These are phyloP conservation scores for Mus pahari DNA, from an alignment of 2,113 vertebrate genomes.

Conservation along the genomic window DNA sequence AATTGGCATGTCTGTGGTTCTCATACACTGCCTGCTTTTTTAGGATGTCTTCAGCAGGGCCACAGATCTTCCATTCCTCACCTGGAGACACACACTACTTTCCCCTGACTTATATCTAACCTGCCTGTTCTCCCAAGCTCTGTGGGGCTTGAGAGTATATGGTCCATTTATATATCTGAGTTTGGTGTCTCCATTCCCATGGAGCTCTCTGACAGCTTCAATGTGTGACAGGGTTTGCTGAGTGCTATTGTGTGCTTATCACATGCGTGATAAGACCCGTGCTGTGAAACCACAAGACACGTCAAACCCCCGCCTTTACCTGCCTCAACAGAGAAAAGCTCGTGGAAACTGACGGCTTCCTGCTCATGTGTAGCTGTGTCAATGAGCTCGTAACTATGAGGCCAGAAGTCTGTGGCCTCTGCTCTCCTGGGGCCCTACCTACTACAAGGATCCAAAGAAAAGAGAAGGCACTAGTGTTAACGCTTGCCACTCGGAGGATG, in stretches of 20 bases:
- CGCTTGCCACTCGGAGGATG: slow-evolving; percentile 29
- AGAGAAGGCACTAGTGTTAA: background rate
- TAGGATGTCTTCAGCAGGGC: background rate
- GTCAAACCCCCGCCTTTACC: background rate
- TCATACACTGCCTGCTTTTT: background rate
- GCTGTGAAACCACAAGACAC: background rate
- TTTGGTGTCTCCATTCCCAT: slow-evolving; percentile 27
- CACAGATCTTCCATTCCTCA: background rate
- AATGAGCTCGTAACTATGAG: background rate
- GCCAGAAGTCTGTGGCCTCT: background rate
- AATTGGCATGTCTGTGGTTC: background rate
- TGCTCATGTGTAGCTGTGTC: background rate
- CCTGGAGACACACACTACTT: background rate
- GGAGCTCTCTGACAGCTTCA: background rate
- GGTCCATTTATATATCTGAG: background rate
- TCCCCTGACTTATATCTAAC: background rate
- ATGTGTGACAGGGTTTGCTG: slow-evolving; percentile 21
- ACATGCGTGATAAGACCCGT: background rate
- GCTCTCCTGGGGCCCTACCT: background rate
- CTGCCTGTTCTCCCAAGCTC: background rate
- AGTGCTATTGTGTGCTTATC: background rate
- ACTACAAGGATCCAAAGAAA: background rate
- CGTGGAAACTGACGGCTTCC: background rate
- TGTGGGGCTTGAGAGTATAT: background rate
- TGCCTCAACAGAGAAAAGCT: background rate